Evolutionary conservation across 2,113 vertebrate species (phyloP).

Genomic region (Chascanopsetta lugubris): DNA sequence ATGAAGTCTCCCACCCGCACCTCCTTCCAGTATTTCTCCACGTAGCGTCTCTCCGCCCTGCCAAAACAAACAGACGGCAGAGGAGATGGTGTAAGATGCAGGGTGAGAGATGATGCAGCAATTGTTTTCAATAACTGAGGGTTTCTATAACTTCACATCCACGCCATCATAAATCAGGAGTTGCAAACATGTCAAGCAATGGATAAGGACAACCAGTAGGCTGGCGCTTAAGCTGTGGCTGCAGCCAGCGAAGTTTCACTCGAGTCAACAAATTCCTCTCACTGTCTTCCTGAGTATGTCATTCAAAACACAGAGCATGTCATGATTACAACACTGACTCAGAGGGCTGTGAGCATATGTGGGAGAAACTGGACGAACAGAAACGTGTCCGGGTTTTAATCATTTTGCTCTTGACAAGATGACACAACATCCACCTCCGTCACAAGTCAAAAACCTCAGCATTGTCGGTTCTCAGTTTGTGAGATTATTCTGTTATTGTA

Average conservation of each 20-base stretch:
- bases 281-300: background rate
- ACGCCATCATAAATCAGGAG: slow-evolving; percentile 32
- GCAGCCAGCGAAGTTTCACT: background rate
- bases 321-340: background rate
- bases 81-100: background rate
- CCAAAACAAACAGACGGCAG: slow-evolving; percentile 25
- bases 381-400: too few species aligned
- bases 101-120: slow-evolving; percentile 2
- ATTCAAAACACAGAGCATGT: background rate
- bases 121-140: slow-evolving; percentile 32
- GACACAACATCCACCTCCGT: slow-evolving; percentile 1
- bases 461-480: slow-evolving; percentile 14
- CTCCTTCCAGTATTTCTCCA: slow-evolving; percentile 95
- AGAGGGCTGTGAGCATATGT: background rate
- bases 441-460: slow-evolving; percentile 1
- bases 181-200: background rate
- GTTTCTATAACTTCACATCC: slow-evolving; percentile 18
- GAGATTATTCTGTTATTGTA: background rate
- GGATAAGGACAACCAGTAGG: background rate
- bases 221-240: slow-evolving; percentile 1
- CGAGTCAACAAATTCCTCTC: background rate
- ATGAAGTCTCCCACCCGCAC: slow-evolving; percentile 93
- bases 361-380: background rate
- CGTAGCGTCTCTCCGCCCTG: slow-evolving; percentile 87
- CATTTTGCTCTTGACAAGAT: slow-evolving; percentile 1